Conservation (phyloP, 2,888 invertebrate genomes). For the Drosophila incognita region DNA sequence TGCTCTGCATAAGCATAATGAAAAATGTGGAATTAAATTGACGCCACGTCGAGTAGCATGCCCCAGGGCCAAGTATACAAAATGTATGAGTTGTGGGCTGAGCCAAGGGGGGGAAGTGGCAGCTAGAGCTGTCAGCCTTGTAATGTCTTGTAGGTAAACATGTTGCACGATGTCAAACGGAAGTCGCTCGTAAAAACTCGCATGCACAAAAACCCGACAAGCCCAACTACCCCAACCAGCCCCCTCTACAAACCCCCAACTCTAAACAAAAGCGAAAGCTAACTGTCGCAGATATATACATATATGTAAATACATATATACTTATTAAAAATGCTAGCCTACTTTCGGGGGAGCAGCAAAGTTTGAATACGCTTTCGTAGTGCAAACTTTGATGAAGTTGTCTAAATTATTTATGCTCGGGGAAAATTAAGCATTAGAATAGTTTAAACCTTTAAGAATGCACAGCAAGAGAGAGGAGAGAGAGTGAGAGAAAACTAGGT, state of each 20-base stretch:
- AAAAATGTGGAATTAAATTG: constrained; percentile 80
- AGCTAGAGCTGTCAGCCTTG: constrained; percentile 59
- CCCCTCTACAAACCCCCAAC: not conserved
- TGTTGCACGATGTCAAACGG: constrained; percentile 72
- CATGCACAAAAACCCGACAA: constrained; percentile 29
- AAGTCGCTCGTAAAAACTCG: constrained; percentile 77
- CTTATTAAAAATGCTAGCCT: constrained; percentile 64
- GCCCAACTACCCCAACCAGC: not conserved
- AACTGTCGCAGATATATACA: constrained; percentile 29
- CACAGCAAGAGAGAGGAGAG: not conserved
- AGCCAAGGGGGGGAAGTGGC: not conserved
- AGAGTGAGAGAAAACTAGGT: not conserved
- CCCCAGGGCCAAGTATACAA: constrained; percentile 36
- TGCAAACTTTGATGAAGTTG: not conserved
- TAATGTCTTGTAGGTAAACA: constrained; percentile 81
- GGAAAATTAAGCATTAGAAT: not conserved
- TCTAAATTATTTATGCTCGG: not conserved
- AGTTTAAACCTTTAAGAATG: not conserved
- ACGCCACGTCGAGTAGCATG: constrained; percentile 66
- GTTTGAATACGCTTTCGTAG: constrained; percentile 16
- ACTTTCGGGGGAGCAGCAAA: constrained; percentile 31
- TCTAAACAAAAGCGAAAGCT: constrained; percentile 50
- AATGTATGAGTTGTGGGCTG: constrained; percentile 13
- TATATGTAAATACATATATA: constrained; percentile 4
- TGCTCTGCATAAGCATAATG: constrained; percentile 72